Conservation (phyloP, 1,140 invertebrate genomes). For the Neomicropteryx cornuta region DNA sequence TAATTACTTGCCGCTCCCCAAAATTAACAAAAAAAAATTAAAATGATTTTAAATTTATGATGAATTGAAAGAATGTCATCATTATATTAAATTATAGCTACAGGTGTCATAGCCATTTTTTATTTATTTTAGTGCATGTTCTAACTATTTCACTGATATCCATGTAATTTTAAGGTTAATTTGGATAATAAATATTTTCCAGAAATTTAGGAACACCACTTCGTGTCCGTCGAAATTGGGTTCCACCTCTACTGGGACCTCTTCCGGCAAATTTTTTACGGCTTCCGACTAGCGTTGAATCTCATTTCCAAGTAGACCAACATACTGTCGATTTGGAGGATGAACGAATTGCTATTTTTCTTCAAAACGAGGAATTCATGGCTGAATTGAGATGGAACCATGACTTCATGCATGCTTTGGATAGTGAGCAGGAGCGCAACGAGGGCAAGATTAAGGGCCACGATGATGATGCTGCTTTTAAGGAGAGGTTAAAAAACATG, state of each 20-base stretch:
- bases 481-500: slow-evolving; percentile 78
- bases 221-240: slow-evolving; percentile 50
- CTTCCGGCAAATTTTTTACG: slow-evolving; percentile 72
- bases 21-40: no score
- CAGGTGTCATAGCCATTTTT: no score
- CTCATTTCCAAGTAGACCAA: slow-evolving; percentile 25
- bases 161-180: no score
- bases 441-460: slow-evolving; percentile 40
- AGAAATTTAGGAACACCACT: no score
- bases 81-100: no score
- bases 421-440: slow-evolving; percentile 50
- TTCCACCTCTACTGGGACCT: slow-evolving; percentile 69
- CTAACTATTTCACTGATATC: no score
- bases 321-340: slow-evolving; percentile 46
- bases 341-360: slow-evolving; percentile 74
- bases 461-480: slow-evolving; percentile 71
- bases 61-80: no score
- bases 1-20: no score
- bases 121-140: no score
- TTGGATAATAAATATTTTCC: no score
- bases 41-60: no score
- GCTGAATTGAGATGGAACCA: slow-evolving; percentile 77
- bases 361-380: slow-evolving; percentile 91
- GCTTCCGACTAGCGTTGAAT: slow-evolving; percentile 37
- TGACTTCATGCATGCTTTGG: slow-evolving; percentile 78